Conservation (phyloP, 2,888 invertebrate genomes). For the Cephus runcator region DNA sequence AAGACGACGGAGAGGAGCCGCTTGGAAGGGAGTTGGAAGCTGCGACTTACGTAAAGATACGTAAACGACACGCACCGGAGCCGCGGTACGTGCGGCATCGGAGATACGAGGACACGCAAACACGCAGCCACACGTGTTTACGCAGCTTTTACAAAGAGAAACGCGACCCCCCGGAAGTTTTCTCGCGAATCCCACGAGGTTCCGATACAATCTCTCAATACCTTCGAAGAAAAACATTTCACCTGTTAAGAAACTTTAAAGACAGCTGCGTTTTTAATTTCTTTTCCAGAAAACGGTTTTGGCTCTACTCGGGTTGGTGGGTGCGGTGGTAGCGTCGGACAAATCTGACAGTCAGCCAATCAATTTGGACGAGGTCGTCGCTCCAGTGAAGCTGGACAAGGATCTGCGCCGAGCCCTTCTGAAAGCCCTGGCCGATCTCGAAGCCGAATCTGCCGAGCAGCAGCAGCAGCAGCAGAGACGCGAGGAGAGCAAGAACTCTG, state of each 20-base stretch:
- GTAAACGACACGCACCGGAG: neutral
- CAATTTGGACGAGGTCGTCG: constrained; percentile 21
- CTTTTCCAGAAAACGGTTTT: constrained; percentile 34
- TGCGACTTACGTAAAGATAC: neutral
- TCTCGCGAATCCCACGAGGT: neutral
- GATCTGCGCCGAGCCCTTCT: constrained; percentile 80
- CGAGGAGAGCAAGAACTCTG: constrained; percentile 26
- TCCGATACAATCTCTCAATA: too few relatives aligned
- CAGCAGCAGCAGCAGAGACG: constrained; percentile 31
- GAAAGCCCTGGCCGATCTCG: constrained; percentile 80
- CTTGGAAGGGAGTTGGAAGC: too few relatives aligned
- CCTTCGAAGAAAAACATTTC: too few relatives aligned
- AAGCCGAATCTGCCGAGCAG: constrained; percentile 71
- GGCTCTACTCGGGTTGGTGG: constrained; percentile 15
- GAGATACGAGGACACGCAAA: neutral
- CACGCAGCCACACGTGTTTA: neutral
- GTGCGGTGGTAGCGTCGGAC: constrained; percentile 27
- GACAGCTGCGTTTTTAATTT: neutral
- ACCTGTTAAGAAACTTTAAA: too few relatives aligned
- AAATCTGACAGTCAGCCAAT: constrained; percentile 31
- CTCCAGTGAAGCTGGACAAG: constrained; percentile 76
- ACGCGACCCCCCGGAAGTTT: constrained; percentile 13
- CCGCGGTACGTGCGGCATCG: neutral
- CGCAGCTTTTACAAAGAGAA: constrained; percentile 34
- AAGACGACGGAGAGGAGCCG: too few relatives aligned